These are phyloP conservation scores for Synchiropus splendidus DNA, from an alignment of 2,113 vertebrate genomes.

Conservation along the genomic window DNA sequence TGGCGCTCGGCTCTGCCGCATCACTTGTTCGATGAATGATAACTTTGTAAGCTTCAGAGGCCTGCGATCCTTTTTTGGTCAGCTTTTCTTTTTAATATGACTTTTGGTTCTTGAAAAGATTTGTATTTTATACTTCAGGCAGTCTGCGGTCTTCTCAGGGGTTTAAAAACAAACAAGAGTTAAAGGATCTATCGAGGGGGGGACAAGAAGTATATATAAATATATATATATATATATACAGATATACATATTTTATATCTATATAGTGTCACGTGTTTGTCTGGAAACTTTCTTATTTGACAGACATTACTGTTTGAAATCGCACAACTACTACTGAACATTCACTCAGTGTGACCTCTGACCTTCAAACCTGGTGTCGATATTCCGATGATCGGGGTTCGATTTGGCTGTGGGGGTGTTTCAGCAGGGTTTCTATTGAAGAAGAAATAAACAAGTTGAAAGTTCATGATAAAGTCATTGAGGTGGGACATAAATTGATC, in stretches of 20 bases:
- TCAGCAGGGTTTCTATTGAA: neutral
- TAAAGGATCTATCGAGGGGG: conserved; percentile 45
- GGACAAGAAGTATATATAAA: conserved; percentile 42
- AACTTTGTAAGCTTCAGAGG: conserved; percentile 38
- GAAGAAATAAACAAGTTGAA: too few relatives aligned
- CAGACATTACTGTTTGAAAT: conserved; percentile 48
- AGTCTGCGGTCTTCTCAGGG: conserved; percentile 68
- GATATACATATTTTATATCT: conserved; percentile 11
- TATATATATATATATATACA: conserved; percentile 30
- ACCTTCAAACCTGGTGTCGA: neutral
- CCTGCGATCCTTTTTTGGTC: conserved; percentile 27
- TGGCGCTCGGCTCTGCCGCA: neutral
- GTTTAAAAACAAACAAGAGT: conserved; percentile 36
- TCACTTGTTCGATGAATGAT: conserved; percentile 8
- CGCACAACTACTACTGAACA: conserved; percentile 46
- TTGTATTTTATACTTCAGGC: conserved; percentile 59
- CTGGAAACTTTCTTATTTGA: conserved; percentile 46
- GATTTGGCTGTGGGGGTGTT: neutral
- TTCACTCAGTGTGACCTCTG: conserved; percentile 24
- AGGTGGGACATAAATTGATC: too few relatives aligned
- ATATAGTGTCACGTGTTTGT: conserved; percentile 44
- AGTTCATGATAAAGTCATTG: too few relatives aligned
- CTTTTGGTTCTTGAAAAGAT: conserved; percentile 40
- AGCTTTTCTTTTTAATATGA: conserved; percentile 7
- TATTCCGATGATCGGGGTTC: neutral